Percentiles rank a stretch among this genome's conserved stretches.
phyloP scores from a whole-genome alignment of 2,113 vertebrate genomes.

The Laticauda colubrina region DNA sequence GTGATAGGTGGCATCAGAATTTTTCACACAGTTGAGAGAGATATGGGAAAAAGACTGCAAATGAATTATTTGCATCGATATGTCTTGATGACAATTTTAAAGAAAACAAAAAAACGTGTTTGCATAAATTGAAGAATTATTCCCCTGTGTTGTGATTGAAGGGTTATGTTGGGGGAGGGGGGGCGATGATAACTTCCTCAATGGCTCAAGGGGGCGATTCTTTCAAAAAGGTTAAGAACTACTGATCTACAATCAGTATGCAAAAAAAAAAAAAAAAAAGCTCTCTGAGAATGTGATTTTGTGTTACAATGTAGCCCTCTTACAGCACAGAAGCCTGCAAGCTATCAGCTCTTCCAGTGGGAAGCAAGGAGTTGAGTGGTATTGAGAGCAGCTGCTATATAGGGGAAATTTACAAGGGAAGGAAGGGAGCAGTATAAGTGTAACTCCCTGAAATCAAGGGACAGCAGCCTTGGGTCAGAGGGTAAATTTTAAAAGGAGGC shows the following conservation, averaged over 20 bases:
- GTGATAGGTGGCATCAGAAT: too few relatives aligned
- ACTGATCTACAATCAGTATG: neutral
- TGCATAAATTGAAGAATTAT: too few relatives aligned
- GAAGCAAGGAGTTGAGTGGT: neutral
- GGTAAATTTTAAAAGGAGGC: conserved; percentile 26
- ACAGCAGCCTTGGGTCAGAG: conserved; percentile 24
- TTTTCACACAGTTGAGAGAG: too few relatives aligned
- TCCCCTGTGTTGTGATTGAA: too few relatives aligned
- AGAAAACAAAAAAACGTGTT: too few relatives aligned
- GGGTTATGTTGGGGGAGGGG: too few relatives aligned
- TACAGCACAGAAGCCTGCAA: conserved; percentile 5
- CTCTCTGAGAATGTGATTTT: conserved; percentile 9
- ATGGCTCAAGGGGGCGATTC: too few relatives aligned
- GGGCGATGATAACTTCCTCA: too few relatives aligned
- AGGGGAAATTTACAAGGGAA: neutral
- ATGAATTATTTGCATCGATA: too few relatives aligned
- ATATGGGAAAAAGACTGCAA: too few relatives aligned
- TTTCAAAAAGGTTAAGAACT: too few relatives aligned
- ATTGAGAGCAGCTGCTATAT: conserved; percentile 42
- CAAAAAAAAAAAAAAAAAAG: conserved; percentile 7
- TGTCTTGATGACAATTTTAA: too few relatives aligned
- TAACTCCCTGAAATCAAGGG: conserved; percentile 31
- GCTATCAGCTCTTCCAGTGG: conserved; percentile 10
- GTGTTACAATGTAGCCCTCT: neutral
- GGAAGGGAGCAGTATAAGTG: conserved; percentile 24